These are phyloP conservation scores for Salticus scenicus DNA, from an alignment of 2,888 invertebrate species.

Conservation along the genomic window DNA sequence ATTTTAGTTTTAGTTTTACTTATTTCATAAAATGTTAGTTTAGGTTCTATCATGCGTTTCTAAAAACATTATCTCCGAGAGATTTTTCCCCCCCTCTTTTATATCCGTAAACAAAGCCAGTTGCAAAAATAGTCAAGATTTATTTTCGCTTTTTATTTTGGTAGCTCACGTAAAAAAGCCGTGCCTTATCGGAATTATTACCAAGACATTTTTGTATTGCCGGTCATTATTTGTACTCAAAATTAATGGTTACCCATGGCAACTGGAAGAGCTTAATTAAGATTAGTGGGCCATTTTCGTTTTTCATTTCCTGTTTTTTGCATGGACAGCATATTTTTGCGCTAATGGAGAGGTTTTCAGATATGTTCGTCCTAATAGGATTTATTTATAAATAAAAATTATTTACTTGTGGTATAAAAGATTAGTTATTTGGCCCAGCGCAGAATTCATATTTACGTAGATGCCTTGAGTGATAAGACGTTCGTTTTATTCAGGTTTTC, in stretches of 20 bases:
- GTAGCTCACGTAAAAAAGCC: background rate
- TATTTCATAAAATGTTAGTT: no score
- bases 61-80: no score
- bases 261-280: conserved; percentile 9
- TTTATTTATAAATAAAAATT: conserved; percentile 12
- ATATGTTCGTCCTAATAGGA: background rate
- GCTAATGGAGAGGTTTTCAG: background rate
- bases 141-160: background rate
- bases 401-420: conserved; percentile 6
- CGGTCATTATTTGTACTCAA: conserved; percentile 11
- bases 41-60: no score
- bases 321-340: background rate
- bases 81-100: no score
- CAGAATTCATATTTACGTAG: no score
- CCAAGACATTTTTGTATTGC: background rate
- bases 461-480: no score
- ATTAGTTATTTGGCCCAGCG: background rate
- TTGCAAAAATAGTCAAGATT: no score
- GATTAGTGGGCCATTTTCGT: conserved; percentile 5
- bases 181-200: conserved; percentile 13
- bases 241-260: background rate
- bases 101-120: no score
- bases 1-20: no score
- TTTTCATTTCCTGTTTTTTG: background rate
- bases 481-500: no score